These are phyloP conservation scores for Perccottus glenii DNA, from an alignment of 2,113 vertebrate species.

Conservation along the genomic window DNA sequence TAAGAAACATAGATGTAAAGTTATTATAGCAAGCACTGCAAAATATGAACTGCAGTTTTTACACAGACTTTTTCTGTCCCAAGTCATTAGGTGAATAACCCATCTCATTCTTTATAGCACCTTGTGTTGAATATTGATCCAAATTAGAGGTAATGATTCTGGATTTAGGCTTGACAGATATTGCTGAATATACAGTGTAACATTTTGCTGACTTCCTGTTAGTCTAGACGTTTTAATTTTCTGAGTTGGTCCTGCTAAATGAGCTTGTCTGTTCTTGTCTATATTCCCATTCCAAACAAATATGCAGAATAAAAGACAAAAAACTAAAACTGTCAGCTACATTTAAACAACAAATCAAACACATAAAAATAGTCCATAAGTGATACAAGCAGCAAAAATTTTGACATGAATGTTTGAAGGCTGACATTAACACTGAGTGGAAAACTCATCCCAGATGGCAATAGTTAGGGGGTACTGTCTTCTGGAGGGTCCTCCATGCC, in stretches of 20 bases:
- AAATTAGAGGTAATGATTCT: too few species aligned
- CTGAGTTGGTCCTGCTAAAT: too few species aligned
- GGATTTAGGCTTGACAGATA: too few species aligned
- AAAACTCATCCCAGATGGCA: conserved; percentile 65
- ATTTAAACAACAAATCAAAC: conserved; percentile 33
- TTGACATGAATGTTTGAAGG: conserved; percentile 49
- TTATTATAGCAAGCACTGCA: not conserved
- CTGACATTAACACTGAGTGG: conserved; percentile 35
- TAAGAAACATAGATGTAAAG: not conserved
- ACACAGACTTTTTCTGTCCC: too few species aligned
- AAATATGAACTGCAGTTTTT: too few species aligned
- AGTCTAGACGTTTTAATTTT: too few species aligned
- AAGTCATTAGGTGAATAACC: too few species aligned
- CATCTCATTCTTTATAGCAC: too few species aligned
- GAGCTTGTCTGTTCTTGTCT: conserved; percentile 7
- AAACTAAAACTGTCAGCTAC: conserved; percentile 11
- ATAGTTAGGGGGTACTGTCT: conserved; percentile 72
- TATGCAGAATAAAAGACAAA: conserved; percentile 20
- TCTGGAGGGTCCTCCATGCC: conserved; percentile 58
- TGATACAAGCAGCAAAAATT: conserved; percentile 16
- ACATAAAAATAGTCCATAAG: conserved; percentile 13
- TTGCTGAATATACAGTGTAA: too few species aligned
- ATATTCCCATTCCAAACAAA: conserved; percentile 36
- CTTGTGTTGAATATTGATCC: too few species aligned
- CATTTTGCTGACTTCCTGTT: too few species aligned